Conservation (phyloP, 2,888 invertebrate species). For the Hedychridium roseum region DNA sequence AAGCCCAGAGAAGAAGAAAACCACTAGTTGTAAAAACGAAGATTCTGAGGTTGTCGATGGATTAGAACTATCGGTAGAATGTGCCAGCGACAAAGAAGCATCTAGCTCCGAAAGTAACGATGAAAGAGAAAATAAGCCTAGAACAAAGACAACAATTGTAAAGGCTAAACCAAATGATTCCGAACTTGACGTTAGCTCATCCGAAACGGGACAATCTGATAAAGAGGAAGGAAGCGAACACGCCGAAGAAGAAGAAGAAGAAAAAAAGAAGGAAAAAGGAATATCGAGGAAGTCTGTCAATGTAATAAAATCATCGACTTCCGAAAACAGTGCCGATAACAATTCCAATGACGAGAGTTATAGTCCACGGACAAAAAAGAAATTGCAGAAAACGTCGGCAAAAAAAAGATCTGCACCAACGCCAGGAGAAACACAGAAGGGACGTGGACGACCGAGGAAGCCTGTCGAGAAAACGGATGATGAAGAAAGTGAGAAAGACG, state of each 20-base stretch:
- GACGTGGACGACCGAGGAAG: slow-evolving; percentile 34
- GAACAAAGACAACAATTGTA: slow-evolving; percentile 54
- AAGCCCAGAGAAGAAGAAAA: slow-evolving; percentile 21
- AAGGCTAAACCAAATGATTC: slow-evolving; percentile 55
- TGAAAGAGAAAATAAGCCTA: slow-evolving; percentile 37
- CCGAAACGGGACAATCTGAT: slow-evolving; percentile 46
- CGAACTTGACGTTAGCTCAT: slow-evolving; percentile 53
- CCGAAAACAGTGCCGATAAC: slow-evolving; percentile 48
- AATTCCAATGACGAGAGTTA: slow-evolving; percentile 55
- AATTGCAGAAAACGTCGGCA: slow-evolving; percentile 32
- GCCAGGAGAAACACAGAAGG: slow-evolving; percentile 32
- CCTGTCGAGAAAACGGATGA: slow-evolving; percentile 28
- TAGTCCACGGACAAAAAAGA: slow-evolving; percentile 49
- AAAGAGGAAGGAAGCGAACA: slow-evolving; percentile 18
- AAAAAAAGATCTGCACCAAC: slow-evolving; percentile 35
- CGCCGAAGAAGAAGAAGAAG: slow-evolving; percentile 14
- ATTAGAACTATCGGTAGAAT: slow-evolving; percentile 57
- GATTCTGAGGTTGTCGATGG: slow-evolving; percentile 53
- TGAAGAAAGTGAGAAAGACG: slow-evolving; percentile 25
- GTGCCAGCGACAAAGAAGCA: slow-evolving; percentile 56
- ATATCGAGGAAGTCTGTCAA: slow-evolving; percentile 39
- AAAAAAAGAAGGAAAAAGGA: slow-evolving; percentile 24
- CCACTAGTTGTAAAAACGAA: slow-evolving; percentile 7
- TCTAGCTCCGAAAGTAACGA: slow-evolving; percentile 44
- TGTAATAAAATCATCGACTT: slow-evolving; percentile 38